Base-by-base conservation (phyloP, 1,140 invertebrate species). In the Cyphomyrmex costatus region DNA sequence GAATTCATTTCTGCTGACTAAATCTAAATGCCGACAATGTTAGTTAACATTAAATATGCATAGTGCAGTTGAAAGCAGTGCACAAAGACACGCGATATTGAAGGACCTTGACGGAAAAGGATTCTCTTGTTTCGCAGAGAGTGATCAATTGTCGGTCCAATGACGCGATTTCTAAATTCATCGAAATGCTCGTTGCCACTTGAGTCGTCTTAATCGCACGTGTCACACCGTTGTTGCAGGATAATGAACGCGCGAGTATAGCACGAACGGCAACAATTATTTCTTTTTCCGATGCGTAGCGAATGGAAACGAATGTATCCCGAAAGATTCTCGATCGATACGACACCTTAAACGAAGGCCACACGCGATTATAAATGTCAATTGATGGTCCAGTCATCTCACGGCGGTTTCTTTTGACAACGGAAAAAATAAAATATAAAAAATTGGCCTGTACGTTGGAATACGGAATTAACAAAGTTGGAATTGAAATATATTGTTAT, bases 81-180 rank as follows among this genome's bases (percentile, higher is more conserved):
- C 19, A 42, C 14, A 2, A 49, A 63, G 42, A 24, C n/a, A 56
- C 33, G 51, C 66, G 36, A 82, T 73, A 21, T 21, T 33, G 42
- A 73, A 21, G 24, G 16, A 53, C 46, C 82, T 78, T 85, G 82
- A 78, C 21, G 49, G 76, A 66, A 85, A 53, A 49, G 33, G 27
- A 53, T 53, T 65, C 73, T 85, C 42, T 49, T 63, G 19, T 27
- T 8, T 46, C 27, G 42, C 19, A 36, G 10, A 42, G 36, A 83
- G 51, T 42, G 65, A 89, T 88, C 80, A 80, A 89, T 88, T 16
- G 79, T 30, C 49, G 33, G 42, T 4, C 14, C 77, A 61, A 76
- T 86, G 76, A 88, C 76, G 82, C 71, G 61, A 80, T 16, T 78
- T 86, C 84, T 83, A 82, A 87, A 85, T 89, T 84, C 78, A 79